Conservation (phyloP, 2,888 invertebrate species). For the Caradrina kadenii region DNA sequence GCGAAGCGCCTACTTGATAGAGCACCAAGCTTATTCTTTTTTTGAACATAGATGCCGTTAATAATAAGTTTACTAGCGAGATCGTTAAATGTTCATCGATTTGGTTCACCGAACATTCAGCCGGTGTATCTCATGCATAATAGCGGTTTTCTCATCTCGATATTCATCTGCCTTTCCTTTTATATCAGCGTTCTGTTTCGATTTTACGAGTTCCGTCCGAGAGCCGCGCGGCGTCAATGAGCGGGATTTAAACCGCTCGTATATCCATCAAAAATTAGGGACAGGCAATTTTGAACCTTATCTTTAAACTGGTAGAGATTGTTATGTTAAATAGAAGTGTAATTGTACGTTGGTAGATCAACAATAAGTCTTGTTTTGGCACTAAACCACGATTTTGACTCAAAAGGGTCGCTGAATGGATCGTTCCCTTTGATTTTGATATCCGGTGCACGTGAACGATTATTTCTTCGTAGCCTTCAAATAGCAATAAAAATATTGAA, state of each 20-base stretch:
- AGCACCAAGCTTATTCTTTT: constrained; percentile 12
- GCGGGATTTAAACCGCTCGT: constrained; percentile 72
- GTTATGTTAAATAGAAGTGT: constrained; percentile 34
- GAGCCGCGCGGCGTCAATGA: constrained; percentile 79
- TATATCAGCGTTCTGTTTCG: constrained; percentile 85
- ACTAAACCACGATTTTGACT: constrained; percentile 81
- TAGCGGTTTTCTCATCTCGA: constrained; percentile 85
- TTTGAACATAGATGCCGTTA: constrained; percentile 9
- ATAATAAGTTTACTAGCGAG: constrained; percentile 23
- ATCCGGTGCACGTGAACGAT: constrained; percentile 87
- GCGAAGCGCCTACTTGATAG: too few species aligned
- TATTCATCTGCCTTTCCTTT: constrained; percentile 86
- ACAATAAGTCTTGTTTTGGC: constrained; percentile 83
- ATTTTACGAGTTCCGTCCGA: constrained; percentile 85
- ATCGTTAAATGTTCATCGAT: constrained; percentile 50
- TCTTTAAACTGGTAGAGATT: constrained; percentile 50
- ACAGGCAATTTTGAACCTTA: constrained; percentile 69
- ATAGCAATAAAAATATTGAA: constrained; percentile 78
- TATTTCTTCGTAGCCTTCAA: constrained; percentile 70
- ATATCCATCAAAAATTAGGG: constrained; percentile 66
- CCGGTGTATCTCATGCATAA: constrained; percentile 77
- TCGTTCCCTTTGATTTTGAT: constrained; percentile 81
- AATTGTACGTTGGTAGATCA: constrained; percentile 63
- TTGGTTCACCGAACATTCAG: constrained; percentile 53
- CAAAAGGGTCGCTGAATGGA: constrained; percentile 80